Percentiles rank a stretch among this genome's conserved stretches.
phyloP scores from a whole-genome alignment of 2,888 invertebrate genomes.

The Pantelozetes paolii region DNA sequence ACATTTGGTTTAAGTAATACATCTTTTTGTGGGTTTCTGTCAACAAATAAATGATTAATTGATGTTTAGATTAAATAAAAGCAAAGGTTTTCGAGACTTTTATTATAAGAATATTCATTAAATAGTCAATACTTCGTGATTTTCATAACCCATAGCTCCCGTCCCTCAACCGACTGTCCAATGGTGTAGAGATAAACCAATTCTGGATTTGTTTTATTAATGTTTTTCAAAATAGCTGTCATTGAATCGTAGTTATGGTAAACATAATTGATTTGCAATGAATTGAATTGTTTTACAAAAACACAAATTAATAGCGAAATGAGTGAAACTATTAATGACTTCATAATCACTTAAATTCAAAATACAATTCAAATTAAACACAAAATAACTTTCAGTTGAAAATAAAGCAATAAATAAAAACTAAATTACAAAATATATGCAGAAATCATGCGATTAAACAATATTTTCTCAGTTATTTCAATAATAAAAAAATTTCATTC shows the following conservation, averaged over 20 bases:
- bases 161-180: conserved; percentile 85
- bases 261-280: conserved; percentile 20
- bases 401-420: background rate
- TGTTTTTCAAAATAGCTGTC: conserved; percentile 73
- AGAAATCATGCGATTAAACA: no score
- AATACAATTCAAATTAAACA: background rate
- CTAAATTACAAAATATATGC: no score
- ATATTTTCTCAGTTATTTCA: no score
- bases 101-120: no score
- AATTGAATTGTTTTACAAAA: background rate
- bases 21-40: background rate
- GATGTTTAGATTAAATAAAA: no score
- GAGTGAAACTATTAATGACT: background rate
- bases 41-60: background rate
- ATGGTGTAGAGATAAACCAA: conserved; percentile 87
- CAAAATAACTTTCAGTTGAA: background rate
- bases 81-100: no score
- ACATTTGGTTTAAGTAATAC: conserved; percentile 52
- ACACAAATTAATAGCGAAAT: background rate
- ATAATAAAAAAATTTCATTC: no score
- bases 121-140: conserved; percentile 54
- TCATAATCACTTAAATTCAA: background rate
- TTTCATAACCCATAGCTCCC: conserved; percentile 91
- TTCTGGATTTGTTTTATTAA: conserved; percentile 74
- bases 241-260: conserved; percentile 84